Evolutionary conservation across 2,113 vertebrate genomes (phyloP), one percentile per base, ranked within the genome.

Genomic region (Carollia perspicillata): DNA sequence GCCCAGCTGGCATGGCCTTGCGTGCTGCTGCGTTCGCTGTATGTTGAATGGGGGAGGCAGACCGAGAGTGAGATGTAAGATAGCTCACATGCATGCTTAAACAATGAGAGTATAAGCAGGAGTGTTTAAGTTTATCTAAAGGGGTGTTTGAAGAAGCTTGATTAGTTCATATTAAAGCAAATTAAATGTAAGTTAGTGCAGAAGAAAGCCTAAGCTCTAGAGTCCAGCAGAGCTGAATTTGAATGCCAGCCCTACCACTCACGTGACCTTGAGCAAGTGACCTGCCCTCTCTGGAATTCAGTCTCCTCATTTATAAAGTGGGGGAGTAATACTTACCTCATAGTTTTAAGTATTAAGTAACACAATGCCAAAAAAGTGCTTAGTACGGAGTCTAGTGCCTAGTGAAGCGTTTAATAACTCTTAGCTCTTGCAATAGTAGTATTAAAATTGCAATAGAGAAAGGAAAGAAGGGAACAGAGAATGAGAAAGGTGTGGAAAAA

Each of bases 101-200:
- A 55, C 86, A 30, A 75, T 78, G 79, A 58, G 84, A 37, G 23
- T 65, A 11, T 88, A 94, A 90, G 77, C 47, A 84, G 51, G 65
- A 88, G 68, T 51, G 49, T 72, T 86, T 65, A 53, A 37, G 65
- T 90, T 92, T 65, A 83, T 51, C 96, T 94, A 30, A 68, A 97
- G 88, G 91, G 89, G 84, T 74, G 78, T 65, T 23, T 75, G 83
- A 69, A 83, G 96, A 72, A 94, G 89, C 35, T 86, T n/a, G 88
- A 75, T 92, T 40, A 93, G 88, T 66, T 55, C 53, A 74, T 35
- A 89, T 85, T 95, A 85, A 79, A 85, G 44, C 78, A 96, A 95
- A 80, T 94, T 97, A 93, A 71, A n/a, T 37, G 5, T 71, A 40
- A 83, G 28, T 51, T 69, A 51, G 16, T 65, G 7, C 9, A 20